Percentiles rank a stretch among this genome's conserved stretches.
phyloP scores from a whole-genome alignment of 2,888 invertebrate genomes.

The Invenusta paracnida region DNA sequence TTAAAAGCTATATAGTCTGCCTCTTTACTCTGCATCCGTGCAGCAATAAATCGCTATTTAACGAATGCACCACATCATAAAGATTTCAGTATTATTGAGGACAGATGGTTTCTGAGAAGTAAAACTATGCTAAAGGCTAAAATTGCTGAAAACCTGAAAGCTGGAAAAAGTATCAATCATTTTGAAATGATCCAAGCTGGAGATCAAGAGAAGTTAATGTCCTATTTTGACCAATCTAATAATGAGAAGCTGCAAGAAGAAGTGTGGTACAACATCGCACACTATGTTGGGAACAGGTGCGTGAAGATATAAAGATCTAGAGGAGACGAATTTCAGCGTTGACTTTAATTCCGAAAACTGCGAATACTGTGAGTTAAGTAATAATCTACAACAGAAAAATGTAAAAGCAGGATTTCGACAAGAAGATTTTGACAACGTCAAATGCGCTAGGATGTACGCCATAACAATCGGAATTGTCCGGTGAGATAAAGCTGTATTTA shows the following conservation, averaged over 20 bases:
- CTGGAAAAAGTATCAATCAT: not conserved
- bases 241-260: not conserved
- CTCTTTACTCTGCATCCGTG: no score
- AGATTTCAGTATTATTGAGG: not conserved
- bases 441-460: no score
- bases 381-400: no score
- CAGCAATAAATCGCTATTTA: not conserved
- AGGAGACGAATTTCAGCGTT: no score
- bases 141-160: not conserved
- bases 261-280: not conserved
- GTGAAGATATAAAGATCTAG: no score
- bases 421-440: no score
- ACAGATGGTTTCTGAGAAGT: not conserved
- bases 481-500: no score
- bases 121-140: not conserved
- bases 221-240: not conserved
- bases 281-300: not conserved
- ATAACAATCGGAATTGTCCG: no score
- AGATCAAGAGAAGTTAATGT: not conserved
- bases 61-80: not conserved
- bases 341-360: no score
- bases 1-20: no score
- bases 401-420: no score
- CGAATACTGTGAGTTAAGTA: no score
- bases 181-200: not conserved